phyloP scores from a whole-genome alignment of 2,888 invertebrate species.

The Melinaea menophilus region DNA sequence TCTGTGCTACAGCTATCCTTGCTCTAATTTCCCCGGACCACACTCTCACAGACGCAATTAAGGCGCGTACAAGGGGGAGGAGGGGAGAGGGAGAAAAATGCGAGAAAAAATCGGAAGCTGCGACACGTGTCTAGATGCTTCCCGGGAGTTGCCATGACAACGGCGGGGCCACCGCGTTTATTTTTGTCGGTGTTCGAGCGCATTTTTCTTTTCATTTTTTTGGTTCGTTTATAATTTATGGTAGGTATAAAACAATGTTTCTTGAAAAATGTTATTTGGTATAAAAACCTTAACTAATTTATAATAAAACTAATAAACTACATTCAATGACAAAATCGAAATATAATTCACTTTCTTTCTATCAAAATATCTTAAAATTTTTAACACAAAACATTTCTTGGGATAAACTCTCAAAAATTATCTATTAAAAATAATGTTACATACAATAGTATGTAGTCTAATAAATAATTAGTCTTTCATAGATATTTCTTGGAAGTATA shows the following conservation, averaged over 20 bases:
- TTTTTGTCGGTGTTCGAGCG: conserved; percentile 32
- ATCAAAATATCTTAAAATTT: too few relatives aligned
- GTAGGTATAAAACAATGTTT: too few relatives aligned
- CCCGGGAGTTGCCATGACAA: conserved; percentile 70
- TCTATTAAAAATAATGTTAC: too few relatives aligned
- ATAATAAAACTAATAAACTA: too few relatives aligned
- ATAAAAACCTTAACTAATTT: too few relatives aligned
- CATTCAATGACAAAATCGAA: too few relatives aligned
- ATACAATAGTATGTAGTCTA: too few relatives aligned
- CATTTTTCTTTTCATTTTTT: conserved; percentile 16
- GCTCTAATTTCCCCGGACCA: conserved; percentile 77
- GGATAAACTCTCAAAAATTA: too few relatives aligned
- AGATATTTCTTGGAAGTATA: neutral
- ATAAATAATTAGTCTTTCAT: neutral
- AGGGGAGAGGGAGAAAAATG: conserved; percentile 36
- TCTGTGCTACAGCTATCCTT: conserved; percentile 54
- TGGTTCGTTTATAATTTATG: neutral
- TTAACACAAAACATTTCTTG: too few relatives aligned
- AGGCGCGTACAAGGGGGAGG: conserved; percentile 70
- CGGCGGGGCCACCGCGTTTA: conserved; percentile 44
- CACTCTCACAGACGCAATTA: conserved; percentile 78
- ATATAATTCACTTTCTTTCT: too few relatives aligned
- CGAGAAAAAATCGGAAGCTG: conserved; percentile 68
- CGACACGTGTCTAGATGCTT: conserved; percentile 76
- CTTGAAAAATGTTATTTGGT: too few relatives aligned